A percentile compares a stretch with the other conserved stretches of the same genome.
Conservation (phyloP, 1,140 invertebrate species). For the Drosophila nannoptera region DNA sequence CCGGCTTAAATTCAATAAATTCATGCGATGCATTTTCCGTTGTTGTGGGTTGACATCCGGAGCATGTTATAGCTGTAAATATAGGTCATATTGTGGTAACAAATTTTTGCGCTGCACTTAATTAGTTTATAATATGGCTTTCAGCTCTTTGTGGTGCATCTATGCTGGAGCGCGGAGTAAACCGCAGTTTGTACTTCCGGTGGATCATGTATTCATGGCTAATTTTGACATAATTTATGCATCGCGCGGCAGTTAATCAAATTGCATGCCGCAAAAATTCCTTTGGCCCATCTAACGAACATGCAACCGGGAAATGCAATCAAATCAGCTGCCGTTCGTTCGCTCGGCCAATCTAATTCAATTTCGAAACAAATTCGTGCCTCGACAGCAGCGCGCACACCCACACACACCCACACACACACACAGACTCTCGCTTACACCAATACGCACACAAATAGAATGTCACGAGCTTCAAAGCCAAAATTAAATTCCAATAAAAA, state of each 20-base stretch:
- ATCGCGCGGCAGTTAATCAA: conserved; percentile 62
- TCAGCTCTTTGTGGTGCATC: no score
- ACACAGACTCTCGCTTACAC: conserved; percentile 19
- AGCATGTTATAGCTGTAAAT: no score
- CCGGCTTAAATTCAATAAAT: no score
- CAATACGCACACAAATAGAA: conserved; percentile 47
- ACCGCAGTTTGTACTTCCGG: no score
- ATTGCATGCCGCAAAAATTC: conserved; percentile 68
- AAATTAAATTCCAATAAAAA: conserved; percentile 66
- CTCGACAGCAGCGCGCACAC: conserved; percentile 18
- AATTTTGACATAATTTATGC: conserved; percentile 71
- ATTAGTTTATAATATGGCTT: not conserved
- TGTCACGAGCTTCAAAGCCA: conserved; percentile 67
- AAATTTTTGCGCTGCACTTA: not conserved
- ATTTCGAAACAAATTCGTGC: conserved; percentile 72
- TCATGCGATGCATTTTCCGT: no score
- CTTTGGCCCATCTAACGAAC: conserved; percentile 36
- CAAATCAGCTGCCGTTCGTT: conserved; percentile 68
- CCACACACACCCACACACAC: conserved; percentile 21
- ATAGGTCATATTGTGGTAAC: no score
- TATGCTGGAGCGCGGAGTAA: no score
- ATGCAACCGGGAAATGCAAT: conserved; percentile 57
- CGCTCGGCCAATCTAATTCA: conserved; percentile 70
- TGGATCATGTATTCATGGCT: conserved; percentile 13
- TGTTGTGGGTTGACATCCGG: no score